Evolutionary conservation across 2,797 vertebrate species (phyloP).

Genomic region (Balearica regulorum): DNA sequence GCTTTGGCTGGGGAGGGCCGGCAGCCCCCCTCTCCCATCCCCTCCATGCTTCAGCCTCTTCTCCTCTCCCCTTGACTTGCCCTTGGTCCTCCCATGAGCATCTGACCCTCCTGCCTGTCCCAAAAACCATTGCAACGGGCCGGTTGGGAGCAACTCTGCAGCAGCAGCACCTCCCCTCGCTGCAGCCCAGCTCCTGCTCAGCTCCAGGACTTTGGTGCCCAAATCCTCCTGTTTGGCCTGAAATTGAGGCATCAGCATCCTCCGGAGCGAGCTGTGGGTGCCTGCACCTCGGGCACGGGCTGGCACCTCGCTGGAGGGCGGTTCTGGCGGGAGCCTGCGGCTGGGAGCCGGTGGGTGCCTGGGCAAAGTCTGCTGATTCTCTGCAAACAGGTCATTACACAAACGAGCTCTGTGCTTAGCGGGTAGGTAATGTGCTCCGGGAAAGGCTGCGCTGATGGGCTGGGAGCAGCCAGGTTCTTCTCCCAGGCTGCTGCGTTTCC

Average conservation of each 20-base stretch:
- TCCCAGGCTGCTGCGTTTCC: background rate
- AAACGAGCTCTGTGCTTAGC: background rate
- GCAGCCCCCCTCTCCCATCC: background rate
- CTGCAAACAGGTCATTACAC: background rate
- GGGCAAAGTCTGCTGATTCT: background rate
- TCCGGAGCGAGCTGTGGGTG: fast-evolving
- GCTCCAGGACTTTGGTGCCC: background rate
- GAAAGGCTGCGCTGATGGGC: background rate
- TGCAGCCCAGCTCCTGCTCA: background rate
- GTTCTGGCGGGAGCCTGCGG: background rate
- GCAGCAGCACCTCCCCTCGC: background rate
- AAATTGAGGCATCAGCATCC: background rate
- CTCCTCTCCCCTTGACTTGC: background rate
- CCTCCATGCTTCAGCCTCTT: background rate
- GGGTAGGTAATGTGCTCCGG: background rate
- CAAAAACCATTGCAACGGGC: fast-evolving
- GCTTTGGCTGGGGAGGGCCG: background rate
- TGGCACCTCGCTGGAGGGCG: background rate
- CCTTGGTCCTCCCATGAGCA: background rate
- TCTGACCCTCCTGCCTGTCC: background rate
- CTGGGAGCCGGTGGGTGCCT: background rate
- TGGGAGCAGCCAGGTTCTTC: background rate
- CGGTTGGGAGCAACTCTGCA: background rate
- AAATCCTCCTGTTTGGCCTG: background rate
- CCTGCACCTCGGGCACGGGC: fast-evolving